A percentile compares a stretch with the other conserved stretches of the same genome.
Conservation (phyloP, 2,797 vertebrate species). For the Tenualosa thibaudeaui region DNA sequence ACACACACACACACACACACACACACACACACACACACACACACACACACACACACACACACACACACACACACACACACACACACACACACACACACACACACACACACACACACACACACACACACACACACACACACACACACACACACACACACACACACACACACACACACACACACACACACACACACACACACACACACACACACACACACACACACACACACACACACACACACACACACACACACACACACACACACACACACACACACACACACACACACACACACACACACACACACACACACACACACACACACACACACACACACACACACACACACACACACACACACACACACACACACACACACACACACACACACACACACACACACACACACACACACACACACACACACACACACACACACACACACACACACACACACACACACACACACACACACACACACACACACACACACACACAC, state of each 20-base stretch:
- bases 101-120: not conserved
- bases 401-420: too few species aligned
- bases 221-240: conserved; percentile 21
- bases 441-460: too few species aligned
- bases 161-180: not conserved
- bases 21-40: not conserved
- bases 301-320: not conserved
- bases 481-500: too few species aligned
- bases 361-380: too few species aligned
- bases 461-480: too few species aligned
- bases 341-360: too few species aligned
- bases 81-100: too few species aligned
- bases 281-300: not conserved
- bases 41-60: not conserved
- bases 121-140: not conserved
- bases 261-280: too few species aligned
- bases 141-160: not conserved
- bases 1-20: not conserved
- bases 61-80: not conserved
- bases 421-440: too few species aligned
- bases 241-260: not conserved
- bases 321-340: too few species aligned
- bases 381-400: too few species aligned
- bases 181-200: not conserved
- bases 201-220: not conserved